Evolutionary conservation across 2,797 vertebrate genomes (phyloP), one percentile per base, ranked within the genome.

Genomic region (Channa striata): DNA sequence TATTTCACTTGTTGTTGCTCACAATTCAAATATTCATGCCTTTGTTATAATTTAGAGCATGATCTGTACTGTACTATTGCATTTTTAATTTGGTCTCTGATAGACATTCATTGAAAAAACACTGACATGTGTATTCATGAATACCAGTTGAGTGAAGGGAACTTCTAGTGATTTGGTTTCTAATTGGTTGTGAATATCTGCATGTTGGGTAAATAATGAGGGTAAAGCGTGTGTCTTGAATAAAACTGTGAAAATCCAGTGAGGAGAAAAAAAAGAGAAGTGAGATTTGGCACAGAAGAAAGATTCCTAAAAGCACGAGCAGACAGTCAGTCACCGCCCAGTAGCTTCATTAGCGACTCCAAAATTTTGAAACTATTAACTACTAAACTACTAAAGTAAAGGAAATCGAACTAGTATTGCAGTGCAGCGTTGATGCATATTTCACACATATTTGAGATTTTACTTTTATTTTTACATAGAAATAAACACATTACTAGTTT

Each of bases 211-310:
- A 68, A 75, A 78, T 59, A 66, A 16, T 21, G 1, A 21, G 17
- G n/a, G 8, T 14, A 37, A 72, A 47, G 36, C 1, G 1, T 30
- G 68, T 67, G 66, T 71, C 58, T 62, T 39, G 42, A 77, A 64
- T 74, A 40, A 68, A 74, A 64, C 43, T 20, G 20, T 40, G 17
- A 70, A 72, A 76, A 63, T 49, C 1, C 42, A 63, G 50, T 6
- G 4, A 36, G n/a, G 23, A 20, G 4, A 13, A 58, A 30, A 8
- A n/a, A 58, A 43, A 68, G 25, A 49, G 67, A 83, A 63, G 59
- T 39, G 65, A 59, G 63, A 65, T 39, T 46, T 64, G 68, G 39
- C 59, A 59, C 11, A 51, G 49, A 72, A 58, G 57, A 7, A 19
- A 13, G 11, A 68, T 54, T 65, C 53, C 25, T 64, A 6, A 58